Evolutionary conservation across 2,113 vertebrate genomes (phyloP), one percentile per base, ranked within the genome.

Genomic region (Varanus salvator): DNA sequence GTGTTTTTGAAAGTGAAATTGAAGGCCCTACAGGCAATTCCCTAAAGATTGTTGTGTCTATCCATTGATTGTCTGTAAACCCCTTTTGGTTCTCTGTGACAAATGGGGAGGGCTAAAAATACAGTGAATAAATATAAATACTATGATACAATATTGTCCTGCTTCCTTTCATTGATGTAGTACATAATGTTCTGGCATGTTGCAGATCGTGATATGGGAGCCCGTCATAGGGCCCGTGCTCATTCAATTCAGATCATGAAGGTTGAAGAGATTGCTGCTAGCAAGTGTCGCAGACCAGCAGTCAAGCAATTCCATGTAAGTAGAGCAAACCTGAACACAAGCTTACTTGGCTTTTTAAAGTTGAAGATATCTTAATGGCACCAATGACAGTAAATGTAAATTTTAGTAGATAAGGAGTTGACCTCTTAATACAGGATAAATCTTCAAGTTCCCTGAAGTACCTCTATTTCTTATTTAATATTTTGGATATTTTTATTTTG

Each of bases 291-390:
- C 88, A 97, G 99, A 90, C 99, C 98, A 0, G 98, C 99, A 0
- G 98, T 99, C 95, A 99, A 99, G 97, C 99, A 99, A 97, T 99
- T 99, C 98, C 99, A 99, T 57, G 99, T 99, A 95, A 98, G 98
- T 98, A 54, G 64, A 50, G 8, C 64, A 38, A 0, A 1, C 0
- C 0, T 89, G 50, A 31, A 80, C 8, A 52, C 29, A 27, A 14
- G 23, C 34, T 27, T 48, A 44, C 38, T 85, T 69, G 12, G 3
- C 44, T 72, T 72, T 6, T 17, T 34, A 31, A n/a, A 0, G 23
- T 84, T 81, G 64, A 60, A 76, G 23, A 0, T 27, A 7, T 87
- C 3, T 6, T 88, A 57, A 87, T 68, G 6, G 5, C 17, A 34
- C 8, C n/a, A 15, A 29, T 48, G 7, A 66, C 8, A 50, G 38